Evolutionary conservation across 1,140 invertebrate genomes (phyloP).

Genomic region (Chironomus tepperi): DNA sequence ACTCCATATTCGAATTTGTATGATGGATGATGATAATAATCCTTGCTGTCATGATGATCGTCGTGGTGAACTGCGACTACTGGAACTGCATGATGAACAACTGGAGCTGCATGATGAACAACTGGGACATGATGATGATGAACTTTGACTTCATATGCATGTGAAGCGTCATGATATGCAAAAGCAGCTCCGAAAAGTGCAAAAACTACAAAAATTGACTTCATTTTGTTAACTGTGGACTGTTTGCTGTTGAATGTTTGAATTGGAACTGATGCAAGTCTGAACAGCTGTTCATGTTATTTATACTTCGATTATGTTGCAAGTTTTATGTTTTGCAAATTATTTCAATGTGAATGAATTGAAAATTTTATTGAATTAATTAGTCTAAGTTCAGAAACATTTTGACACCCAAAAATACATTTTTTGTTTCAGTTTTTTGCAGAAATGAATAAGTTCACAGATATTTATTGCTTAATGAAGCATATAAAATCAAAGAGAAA

Average conservation of each 20-base stretch:
- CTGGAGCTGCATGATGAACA: background rate
- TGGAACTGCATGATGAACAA: background rate
- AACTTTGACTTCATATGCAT: too few species aligned
- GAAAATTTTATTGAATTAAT: too few species aligned
- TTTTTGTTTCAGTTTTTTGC: too few species aligned
- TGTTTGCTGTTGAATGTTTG: background rate
- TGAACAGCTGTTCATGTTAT: background rate
- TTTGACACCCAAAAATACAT: too few species aligned
- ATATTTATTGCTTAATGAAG: too few species aligned
- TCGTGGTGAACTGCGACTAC: background rate
- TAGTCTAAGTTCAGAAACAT: too few species aligned
- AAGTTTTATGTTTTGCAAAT: too few species aligned
- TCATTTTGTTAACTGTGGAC: background rate
- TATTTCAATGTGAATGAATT: too few species aligned
- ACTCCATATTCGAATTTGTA: constrained; percentile 42
- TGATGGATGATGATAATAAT: constrained; percentile 32
- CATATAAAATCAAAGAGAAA: too few species aligned
- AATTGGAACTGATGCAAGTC: background rate
- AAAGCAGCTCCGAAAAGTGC: background rate
- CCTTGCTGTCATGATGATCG: background rate
- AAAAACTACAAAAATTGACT: background rate
- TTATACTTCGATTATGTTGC: background rate
- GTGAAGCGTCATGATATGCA: background rate
- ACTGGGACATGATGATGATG: background rate
- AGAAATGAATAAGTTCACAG: too few species aligned